Percentiles rank a stretch among this genome's conserved stretches.
phyloP scores from a whole-genome alignment of 2,888 invertebrate species.

The Barypeithes pellucidus region DNA sequence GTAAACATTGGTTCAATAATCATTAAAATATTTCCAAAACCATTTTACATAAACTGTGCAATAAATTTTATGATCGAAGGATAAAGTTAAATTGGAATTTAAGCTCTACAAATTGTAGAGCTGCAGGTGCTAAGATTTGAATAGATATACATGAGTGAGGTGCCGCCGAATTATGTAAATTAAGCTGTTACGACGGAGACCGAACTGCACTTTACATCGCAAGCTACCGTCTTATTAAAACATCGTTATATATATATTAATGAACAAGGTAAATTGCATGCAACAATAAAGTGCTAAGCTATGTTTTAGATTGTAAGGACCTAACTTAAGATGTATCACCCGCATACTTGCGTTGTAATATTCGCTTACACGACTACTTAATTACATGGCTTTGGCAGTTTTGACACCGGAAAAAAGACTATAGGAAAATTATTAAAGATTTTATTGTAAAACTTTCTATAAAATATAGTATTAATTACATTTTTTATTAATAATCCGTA shows the following conservation, averaged over 20 bases:
- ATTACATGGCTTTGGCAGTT: no score
- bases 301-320: background rate
- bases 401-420: no score
- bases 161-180: slow-evolving; percentile 11
- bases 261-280: background rate
- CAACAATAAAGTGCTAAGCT: background rate
- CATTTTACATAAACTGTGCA: background rate
- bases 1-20: no score
- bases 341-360: no score
- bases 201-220: slow-evolving; percentile 8
- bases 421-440: no score
- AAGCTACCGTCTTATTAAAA: slow-evolving; percentile 18
- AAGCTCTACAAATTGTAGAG: background rate
- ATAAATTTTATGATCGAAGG: background rate
- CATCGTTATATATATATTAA: slow-evolving; percentile 9
- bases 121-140: slow-evolving; percentile 12
- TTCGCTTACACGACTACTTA: no score
- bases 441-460: no score
- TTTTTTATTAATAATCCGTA: no score
- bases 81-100: slow-evolving; percentile 5
- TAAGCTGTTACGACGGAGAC: slow-evolving; percentile 7
- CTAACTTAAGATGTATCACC: no score
- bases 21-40: background rate
- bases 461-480: no score
- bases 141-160: slow-evolving; percentile 3